These are phyloP conservation scores for Actenoides lindsayi DNA, from an alignment of 2,113 vertebrate species.

Conservation along the genomic window DNA sequence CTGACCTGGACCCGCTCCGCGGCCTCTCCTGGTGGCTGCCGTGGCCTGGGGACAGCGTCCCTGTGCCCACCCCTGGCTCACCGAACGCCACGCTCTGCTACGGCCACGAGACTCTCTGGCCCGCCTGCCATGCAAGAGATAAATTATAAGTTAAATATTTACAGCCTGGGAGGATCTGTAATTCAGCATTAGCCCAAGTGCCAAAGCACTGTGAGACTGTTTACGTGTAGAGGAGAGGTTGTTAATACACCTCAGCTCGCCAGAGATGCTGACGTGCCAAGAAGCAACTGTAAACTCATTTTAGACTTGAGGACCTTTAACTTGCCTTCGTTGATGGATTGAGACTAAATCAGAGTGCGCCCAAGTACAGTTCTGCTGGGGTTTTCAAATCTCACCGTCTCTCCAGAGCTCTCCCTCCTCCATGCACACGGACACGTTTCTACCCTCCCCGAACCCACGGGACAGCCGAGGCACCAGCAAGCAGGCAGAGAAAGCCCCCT, in stretches of 20 bases:
- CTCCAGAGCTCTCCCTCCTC: not conserved
- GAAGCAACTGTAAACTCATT: not conserved
- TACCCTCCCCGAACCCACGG: accelerated
- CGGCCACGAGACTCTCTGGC: not conserved
- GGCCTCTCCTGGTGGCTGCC: not conserved
- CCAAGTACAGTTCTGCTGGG: not conserved
- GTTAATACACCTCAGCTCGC: accelerated
- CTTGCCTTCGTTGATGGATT: not conserved
- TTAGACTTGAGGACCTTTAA: constrained; percentile 9
- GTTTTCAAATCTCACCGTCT: not conserved
- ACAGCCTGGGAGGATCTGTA: not conserved
- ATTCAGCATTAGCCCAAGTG: not conserved
- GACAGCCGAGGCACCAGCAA: not conserved
- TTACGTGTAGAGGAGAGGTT: accelerated
- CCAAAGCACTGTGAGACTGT: not conserved
- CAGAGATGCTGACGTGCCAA: not conserved
- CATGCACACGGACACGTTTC: accelerated
- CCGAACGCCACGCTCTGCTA: accelerated
- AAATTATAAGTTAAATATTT: not conserved
- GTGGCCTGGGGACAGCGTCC: accelerated
- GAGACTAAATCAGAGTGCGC: not conserved
- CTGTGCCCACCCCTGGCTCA: accelerated
- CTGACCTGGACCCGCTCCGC: too few relatives aligned
- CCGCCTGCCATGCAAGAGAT: accelerated
- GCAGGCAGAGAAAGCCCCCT: accelerated